phyloP scores from a whole-genome alignment of 1,140 invertebrate species.

The Penaeus japonicus region DNA sequence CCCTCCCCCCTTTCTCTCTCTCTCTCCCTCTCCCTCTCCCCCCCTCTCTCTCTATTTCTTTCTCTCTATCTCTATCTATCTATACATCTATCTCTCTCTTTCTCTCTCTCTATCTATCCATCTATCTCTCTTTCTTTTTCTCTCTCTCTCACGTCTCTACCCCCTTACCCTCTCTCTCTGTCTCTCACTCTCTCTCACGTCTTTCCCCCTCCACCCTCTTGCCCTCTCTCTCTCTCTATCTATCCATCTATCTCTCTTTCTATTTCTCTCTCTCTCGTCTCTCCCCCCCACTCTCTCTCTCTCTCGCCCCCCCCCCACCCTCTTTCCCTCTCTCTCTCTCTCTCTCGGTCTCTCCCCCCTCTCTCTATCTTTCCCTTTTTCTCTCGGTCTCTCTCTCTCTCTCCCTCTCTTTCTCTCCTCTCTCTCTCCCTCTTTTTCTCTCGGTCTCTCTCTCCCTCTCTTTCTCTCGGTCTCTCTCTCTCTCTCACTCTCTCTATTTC shows the following conservation, averaged over 20 bases:
- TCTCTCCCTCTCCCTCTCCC: background rate
- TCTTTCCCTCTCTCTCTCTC: too few relatives aligned
- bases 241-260: background rate
- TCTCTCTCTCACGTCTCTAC: background rate
- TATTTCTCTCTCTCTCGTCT: background rate
- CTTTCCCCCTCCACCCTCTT: background rate
- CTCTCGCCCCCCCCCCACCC: too few relatives aligned
- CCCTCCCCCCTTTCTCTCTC: too few relatives aligned
- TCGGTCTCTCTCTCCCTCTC: too few relatives aligned
- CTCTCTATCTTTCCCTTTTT: too few relatives aligned
- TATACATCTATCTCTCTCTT: background rate
- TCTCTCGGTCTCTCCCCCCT: too few relatives aligned
- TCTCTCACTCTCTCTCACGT: background rate
- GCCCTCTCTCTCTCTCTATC: background rate
- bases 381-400: too few relatives aligned
- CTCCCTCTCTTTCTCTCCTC: too few relatives aligned
- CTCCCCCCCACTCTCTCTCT: background rate
- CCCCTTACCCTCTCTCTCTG: background rate
- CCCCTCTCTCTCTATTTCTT: background rate
- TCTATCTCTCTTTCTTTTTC: background rate
- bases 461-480: too few relatives aligned
- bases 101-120: background rate
- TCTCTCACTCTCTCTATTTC: too few relatives aligned
- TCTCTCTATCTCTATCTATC: background rate
- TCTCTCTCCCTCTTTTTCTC: too few relatives aligned